Conservation (phyloP, 2,113 vertebrate species). For the Megaceryle torquata region DNA sequence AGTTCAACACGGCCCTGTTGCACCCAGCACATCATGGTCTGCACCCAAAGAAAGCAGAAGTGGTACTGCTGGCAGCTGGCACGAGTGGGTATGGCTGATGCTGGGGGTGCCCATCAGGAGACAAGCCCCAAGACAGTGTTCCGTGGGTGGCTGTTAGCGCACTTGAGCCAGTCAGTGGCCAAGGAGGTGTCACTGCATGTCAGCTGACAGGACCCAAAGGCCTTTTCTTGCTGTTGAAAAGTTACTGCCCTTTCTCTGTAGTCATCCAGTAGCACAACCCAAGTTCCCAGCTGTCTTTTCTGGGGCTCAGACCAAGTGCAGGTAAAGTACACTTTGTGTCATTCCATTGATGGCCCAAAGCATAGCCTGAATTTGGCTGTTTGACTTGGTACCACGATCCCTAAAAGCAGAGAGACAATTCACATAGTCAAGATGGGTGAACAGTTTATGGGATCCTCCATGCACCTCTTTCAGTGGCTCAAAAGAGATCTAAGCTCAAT, state of each 20-base stretch:
- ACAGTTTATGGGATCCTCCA: not conserved
- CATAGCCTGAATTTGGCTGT: not conserved
- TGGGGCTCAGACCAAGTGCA: not conserved
- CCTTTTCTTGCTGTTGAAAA: not conserved
- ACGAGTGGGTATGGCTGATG: not conserved
- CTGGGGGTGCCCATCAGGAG: not conserved
- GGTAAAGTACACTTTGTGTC: not conserved
- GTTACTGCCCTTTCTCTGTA: not conserved
- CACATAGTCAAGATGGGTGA: not conserved
- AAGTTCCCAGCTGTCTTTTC: not conserved
- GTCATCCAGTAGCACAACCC: not conserved
- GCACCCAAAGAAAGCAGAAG: not conserved
- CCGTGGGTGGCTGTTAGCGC: accelerated
- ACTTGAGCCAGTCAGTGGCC: not conserved
- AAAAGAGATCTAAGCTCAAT: not conserved
- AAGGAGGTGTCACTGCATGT: not conserved
- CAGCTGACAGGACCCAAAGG: not conserved
- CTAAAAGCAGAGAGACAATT: not conserved
- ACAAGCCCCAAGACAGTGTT: not conserved
- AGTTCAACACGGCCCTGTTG: not conserved
- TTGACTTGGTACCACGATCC: not conserved
- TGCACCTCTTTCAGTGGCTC: not conserved
- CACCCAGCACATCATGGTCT: accelerated
- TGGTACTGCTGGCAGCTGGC: not conserved
- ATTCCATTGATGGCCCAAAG: not conserved